Conservation (phyloP, 2,888 invertebrate genomes). For the Zootermopsis nevadensis region DNA sequence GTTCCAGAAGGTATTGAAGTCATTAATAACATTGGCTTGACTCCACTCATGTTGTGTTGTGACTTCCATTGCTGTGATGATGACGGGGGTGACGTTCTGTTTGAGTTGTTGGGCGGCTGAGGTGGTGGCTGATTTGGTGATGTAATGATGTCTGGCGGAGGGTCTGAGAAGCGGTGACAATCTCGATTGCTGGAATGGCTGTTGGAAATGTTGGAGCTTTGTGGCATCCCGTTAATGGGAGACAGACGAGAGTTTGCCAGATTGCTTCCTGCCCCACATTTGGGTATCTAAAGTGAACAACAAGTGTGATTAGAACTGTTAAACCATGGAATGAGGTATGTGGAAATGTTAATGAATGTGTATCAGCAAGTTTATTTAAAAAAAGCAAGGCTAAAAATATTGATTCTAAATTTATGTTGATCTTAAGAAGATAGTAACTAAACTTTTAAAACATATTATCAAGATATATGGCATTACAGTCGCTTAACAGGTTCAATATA, state of each 20-base stretch:
- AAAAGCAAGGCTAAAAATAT: too few species aligned
- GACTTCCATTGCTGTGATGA: conserved; percentile 35
- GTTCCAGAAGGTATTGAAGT: conserved; percentile 44
- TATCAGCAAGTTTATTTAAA: too few species aligned
- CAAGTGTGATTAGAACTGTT: neutral
- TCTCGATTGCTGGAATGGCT: conserved; percentile 45
- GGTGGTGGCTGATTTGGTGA: conserved; percentile 46
- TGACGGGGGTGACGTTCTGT: conserved; percentile 30
- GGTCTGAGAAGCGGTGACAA: conserved; percentile 51
- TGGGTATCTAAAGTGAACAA: conserved; percentile 43
- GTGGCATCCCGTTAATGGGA: conserved; percentile 33
- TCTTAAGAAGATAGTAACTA: too few species aligned
- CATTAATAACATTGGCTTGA: conserved; percentile 50
- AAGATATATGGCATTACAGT: too few species aligned
- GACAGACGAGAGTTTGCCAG: conserved; percentile 40
- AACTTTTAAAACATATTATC: too few species aligned
- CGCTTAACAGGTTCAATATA: too few species aligned
- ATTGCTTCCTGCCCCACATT: conserved; percentile 39
- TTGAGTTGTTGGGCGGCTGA: conserved; percentile 17
- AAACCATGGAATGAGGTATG: neutral
- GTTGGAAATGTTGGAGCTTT: conserved; percentile 29
- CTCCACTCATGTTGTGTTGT: conserved; percentile 44
- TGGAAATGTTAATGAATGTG: too few species aligned
- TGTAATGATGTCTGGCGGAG: conserved; percentile 48
- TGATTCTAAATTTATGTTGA: too few species aligned